Evolutionary conservation across 2,888 invertebrate genomes (phyloP), one percentile per base, ranked within the genome.

Genomic region (Dastarcus helophoroides): DNA sequence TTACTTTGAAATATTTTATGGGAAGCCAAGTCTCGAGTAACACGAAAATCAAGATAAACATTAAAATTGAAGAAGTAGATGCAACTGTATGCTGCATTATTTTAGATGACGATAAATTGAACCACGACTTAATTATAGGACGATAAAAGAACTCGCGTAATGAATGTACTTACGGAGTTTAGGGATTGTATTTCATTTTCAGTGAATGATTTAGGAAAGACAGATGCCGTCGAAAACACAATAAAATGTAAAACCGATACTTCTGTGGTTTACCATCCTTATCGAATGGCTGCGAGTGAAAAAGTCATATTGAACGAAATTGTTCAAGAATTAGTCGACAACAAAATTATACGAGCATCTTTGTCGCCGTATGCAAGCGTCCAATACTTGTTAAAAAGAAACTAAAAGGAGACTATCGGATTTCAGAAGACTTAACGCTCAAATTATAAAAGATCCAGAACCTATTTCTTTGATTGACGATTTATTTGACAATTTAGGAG

Each of bases 391-490:
- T 21, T 43, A 12, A 25, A 32, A n/a, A 46, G 41, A n/a, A n/a
- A n/a, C n/a, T n/a, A n/a, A n/a, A n/a, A n/a, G n/a, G n/a, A n/a
- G n/a, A n/a, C n/a, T n/a, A 23, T 31, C 50, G 1, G 50, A 48
- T 31, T 56, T 41, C 13, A 29, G 53, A 7, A 26, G 23, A 16
- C 32, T 57, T 3, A 59, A 58, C 34, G 26, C 27, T 2, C 32
- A 39, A 1, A 54, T 50, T 2, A 35, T 43, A 1, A 41, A 46
- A 3, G 50, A 54, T 29, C 19, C 41, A 5, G 50, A 48, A 29
- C 51, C 54, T 1, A 23, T 54, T 3, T 50, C 51, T 1, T 33
- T 41, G 8, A 45, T 57, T 3, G 42, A 48, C 9, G 53, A 57
- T 11, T 43, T 47, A 14, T 14, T 51, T 21, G 41, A 47, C 14